A percentile compares a stretch with the other conserved stretches of the same genome.
Conservation (phyloP, 92 coral and sea anemone species). For the Parazoanthus atlanticus region DNA sequence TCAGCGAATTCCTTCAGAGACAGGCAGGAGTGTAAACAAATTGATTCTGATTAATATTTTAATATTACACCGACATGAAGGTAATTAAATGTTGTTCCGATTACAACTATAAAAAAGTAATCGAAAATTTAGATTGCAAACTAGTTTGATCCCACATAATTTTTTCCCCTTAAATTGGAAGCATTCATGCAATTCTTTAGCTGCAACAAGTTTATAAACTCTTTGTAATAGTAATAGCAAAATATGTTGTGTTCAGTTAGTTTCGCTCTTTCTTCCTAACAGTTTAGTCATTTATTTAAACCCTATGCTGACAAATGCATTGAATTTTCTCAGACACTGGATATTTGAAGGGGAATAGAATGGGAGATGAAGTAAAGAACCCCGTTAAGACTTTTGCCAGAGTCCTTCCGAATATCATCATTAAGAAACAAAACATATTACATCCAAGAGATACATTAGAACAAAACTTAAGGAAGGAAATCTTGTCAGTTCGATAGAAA, state of each 20-base stretch:
- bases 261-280: too few relatives aligned
- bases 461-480: too few relatives aligned
- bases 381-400: background rate
- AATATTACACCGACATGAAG: background rate
- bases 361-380: background rate
- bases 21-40: conserved; percentile 10
- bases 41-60: background rate
- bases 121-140: background rate
- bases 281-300: background rate
- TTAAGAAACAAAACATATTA: background rate
- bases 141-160: background rate
- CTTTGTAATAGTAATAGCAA: too few relatives aligned
- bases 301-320: background rate
- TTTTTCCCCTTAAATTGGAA: background rate
- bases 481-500: too few relatives aligned
- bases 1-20: conserved; percentile 21
- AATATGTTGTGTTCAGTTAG: background rate
- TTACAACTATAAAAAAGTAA: background rate
- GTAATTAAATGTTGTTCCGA: background rate
- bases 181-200: too few relatives aligned
- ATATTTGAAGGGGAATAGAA: background rate
- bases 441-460: background rate
- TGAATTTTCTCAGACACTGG: background rate
- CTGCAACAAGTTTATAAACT: background rate
- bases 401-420: background rate